Evolutionary conservation across 2,113 vertebrate genomes (phyloP).

Genomic region (Parotia lawesii): DNA sequence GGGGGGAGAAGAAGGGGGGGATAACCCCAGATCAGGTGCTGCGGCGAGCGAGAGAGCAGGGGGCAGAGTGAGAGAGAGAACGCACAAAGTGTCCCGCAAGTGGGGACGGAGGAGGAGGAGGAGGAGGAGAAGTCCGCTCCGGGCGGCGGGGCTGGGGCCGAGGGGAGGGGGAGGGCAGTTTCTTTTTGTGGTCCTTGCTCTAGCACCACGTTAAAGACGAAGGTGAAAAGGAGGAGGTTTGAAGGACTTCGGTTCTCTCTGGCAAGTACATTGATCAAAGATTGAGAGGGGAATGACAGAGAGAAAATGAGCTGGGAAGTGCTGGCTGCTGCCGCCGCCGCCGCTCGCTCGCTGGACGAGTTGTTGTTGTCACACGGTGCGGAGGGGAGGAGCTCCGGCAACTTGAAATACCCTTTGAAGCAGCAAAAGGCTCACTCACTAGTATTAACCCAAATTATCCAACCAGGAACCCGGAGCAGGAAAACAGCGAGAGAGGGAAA

Average conservation of each 20-base stretch:
- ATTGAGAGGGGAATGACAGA: slow-evolving; percentile 91
- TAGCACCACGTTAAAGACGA: slow-evolving; percentile 78
- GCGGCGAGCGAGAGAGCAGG: slow-evolving; percentile 40
- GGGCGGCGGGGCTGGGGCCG: slow-evolving; percentile 59
- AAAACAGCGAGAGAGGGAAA: neutral
- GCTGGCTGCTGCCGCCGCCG: slow-evolving; percentile 69
- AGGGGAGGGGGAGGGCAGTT: slow-evolving; percentile 62
- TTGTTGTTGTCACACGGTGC: slow-evolving; percentile 98
- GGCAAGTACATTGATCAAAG: slow-evolving; percentile 92
- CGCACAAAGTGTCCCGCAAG: slow-evolving; percentile 71
- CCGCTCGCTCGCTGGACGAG: slow-evolving; percentile 87
- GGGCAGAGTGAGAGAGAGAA: slow-evolving; percentile 39
- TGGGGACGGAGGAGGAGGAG: slow-evolving; percentile 51
- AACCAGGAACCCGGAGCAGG: slow-evolving; percentile 73
- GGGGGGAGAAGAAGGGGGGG: slow-evolving; percentile 35
- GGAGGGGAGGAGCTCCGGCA: slow-evolving; percentile 92
- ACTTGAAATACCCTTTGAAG: slow-evolving; percentile 86
- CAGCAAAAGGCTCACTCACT: slow-evolving; percentile 77
- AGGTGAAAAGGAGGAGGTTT: slow-evolving; percentile 79
- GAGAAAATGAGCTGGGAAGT: slow-evolving; percentile 94
- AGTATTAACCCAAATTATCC: slow-evolving; percentile 78
- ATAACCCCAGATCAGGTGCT: slow-evolving; percentile 25
- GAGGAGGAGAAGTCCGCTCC: slow-evolving; percentile 73
- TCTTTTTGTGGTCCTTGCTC: slow-evolving; percentile 73
- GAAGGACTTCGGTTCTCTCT: slow-evolving; percentile 77